Evolutionary conservation across 2,797 vertebrate species (phyloP), one percentile per base, ranked within the genome.

Genomic region (Limnodromus scolopaceus): DNA sequence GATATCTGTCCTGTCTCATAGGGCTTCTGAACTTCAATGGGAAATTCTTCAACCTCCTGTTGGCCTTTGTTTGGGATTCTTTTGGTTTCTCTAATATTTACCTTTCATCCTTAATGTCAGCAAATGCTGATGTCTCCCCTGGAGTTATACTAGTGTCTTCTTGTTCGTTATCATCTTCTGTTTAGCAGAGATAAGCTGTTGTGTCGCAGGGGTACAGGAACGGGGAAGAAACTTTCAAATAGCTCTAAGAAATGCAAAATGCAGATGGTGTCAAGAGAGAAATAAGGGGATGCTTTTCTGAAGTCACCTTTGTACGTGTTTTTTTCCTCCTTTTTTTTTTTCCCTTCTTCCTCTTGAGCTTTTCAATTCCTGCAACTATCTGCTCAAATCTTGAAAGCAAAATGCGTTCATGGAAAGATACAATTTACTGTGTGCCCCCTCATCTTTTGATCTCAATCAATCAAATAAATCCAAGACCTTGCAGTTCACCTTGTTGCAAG

Each of bases 361-460:
- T 93, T 91, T 74, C 30, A 68, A 1, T 93, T 93, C 49, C 45
- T 87, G 70, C 48, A 91, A 46, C 83, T 89, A 60, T 95, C 92
- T 95, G 51, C 79, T 93, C 45, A 74, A 66, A 95, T 96, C 92
- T 91, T 89, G 83, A 95, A 92, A 91, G 48, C 65, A 76, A 54
- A 91, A 86, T 66, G 38, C 0, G 0, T 89, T 91, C 6, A 5
- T 81, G 66, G 63, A 81, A 94, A 89, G 88, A 86, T 82, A 87
- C 45, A 61, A 81, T 92, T 85, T 93, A 76, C 58, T 49, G 10
- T 81, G 81, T 82, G 86, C 63, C 72, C 65, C 22, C 48, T 66
- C 76, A 92, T 93, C 95, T 95, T 79, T 94, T 94, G 84, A 94
- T 96, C 95, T 95, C 76, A 54, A 32, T 95, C 90, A 87, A 34